phyloP scores from a whole-genome alignment of 2,113 vertebrate genomes.

The Cercopithecus mona region DNA sequence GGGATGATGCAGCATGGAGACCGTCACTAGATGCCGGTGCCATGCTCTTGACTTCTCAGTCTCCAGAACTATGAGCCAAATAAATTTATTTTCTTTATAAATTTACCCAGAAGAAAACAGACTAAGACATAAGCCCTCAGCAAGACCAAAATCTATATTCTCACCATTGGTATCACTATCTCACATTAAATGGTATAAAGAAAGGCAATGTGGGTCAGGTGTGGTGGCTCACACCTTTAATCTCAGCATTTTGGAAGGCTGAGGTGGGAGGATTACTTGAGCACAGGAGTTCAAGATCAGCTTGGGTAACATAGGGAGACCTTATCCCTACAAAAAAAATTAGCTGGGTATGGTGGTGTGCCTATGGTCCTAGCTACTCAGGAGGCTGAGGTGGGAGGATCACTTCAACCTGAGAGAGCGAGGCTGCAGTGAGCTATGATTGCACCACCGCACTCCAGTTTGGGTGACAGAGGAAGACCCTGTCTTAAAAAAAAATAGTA shows the following conservation, averaged over 20 bases:
- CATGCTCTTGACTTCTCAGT: background rate
- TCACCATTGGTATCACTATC: background rate
- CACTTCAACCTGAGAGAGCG: background rate
- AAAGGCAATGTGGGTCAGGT: background rate
- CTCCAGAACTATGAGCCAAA: background rate
- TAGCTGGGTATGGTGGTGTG: background rate
- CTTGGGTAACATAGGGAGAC: background rate
- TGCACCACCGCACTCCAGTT: background rate
- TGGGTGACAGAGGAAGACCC: background rate
- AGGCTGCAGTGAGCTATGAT: background rate
- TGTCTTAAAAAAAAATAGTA: background rate
- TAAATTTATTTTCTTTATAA: background rate
- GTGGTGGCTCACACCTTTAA: background rate
- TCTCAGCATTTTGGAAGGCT: background rate
- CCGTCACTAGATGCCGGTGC: background rate
- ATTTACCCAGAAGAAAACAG: background rate
- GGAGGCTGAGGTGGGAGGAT: background rate
- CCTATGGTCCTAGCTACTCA: background rate
- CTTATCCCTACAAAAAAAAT: background rate
- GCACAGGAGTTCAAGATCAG: background rate
- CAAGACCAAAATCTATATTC: background rate
- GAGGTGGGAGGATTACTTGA: background rate
- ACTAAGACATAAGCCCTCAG: background rate
- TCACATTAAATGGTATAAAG: background rate
- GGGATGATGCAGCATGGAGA: background rate